These are phyloP conservation scores for Aplysia californica DNA, from an alignment of 1,140 invertebrate genomes.

Conservation along the genomic window DNA sequence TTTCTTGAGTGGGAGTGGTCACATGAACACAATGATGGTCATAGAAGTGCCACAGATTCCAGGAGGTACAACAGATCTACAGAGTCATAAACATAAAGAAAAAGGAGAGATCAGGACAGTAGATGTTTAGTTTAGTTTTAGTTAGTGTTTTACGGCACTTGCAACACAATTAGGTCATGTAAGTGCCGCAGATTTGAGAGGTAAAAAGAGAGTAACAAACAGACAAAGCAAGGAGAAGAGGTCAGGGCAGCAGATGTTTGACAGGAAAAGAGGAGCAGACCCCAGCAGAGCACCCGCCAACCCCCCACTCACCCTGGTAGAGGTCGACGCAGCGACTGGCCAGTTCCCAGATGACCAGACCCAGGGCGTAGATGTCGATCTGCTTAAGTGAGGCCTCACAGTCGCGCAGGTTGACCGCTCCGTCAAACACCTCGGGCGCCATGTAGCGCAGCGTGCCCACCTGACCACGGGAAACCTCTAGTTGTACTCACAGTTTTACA, in stretches of 20 bases:
- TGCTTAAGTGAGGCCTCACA: conserved; percentile 95
- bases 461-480: no score
- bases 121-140: no score
- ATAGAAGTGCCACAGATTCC: no score
- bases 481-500: conserved; percentile 19
- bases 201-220: neutral
- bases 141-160: no score
- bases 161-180: no score
- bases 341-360: conserved; percentile 95
- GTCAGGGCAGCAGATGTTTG: neutral
- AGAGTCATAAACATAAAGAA: no score
- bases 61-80: no score
- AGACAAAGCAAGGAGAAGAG: neutral
- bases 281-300: neutral
- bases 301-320: conserved; percentile 51
- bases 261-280: neutral
- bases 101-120: no score
- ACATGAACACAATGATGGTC: no score
- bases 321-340: conserved; percentile 79
- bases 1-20: no score
- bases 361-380: conserved; percentile 95
- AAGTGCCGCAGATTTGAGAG: no score
- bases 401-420: conserved; percentile 93
- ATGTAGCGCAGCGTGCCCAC: conserved; percentile 96
- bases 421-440: conserved; percentile 84